Percentiles rank a stretch among this genome's conserved stretches.
These are phyloP conservation scores for Sebastes vulpes DNA, from an alignment of 2,797 vertebrate genomes.

Conservation along the genomic window DNA sequence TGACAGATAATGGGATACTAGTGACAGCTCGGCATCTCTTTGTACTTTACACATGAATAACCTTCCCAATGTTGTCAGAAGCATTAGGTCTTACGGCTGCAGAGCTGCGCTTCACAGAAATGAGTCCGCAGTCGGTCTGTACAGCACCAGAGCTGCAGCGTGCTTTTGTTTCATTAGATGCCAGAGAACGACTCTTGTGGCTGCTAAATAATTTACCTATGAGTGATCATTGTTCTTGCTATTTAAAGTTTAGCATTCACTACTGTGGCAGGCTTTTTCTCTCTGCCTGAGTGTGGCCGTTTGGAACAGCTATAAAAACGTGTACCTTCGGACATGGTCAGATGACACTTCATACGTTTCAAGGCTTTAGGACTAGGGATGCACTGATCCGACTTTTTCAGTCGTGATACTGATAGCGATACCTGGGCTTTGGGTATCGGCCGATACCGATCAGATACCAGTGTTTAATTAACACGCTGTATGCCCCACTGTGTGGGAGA, in stretches of 20 bases:
- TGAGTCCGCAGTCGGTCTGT: neutral
- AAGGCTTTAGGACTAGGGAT: too few species aligned
- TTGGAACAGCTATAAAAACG: neutral
- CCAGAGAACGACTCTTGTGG: neutral
- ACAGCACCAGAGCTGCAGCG: neutral
- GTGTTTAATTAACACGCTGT: too few species aligned
- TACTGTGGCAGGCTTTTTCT: neutral
- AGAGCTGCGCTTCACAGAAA: neutral
- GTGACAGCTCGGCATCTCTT: constrained; percentile 59
- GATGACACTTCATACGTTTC: too few species aligned
- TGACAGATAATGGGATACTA: constrained; percentile 52
- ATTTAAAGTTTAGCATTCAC: neutral
- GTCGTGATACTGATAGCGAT: too few species aligned
- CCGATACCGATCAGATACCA: too few species aligned
- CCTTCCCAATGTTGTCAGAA: constrained; percentile 44
- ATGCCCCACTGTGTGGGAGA: too few species aligned
- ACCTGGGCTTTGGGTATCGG: too few species aligned
- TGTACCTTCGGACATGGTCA: neutral
- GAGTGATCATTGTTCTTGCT: neutral
- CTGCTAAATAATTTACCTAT: neutral
- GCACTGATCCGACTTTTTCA: too few species aligned
- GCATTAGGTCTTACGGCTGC: constrained; percentile 34
- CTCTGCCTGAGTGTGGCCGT: neutral
- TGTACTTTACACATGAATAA: constrained; percentile 67
- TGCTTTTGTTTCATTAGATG: neutral